These are phyloP conservation scores for Aphaenogaster ashmeadi DNA, from an alignment of 1,140 invertebrate species.

Conservation along the genomic window DNA sequence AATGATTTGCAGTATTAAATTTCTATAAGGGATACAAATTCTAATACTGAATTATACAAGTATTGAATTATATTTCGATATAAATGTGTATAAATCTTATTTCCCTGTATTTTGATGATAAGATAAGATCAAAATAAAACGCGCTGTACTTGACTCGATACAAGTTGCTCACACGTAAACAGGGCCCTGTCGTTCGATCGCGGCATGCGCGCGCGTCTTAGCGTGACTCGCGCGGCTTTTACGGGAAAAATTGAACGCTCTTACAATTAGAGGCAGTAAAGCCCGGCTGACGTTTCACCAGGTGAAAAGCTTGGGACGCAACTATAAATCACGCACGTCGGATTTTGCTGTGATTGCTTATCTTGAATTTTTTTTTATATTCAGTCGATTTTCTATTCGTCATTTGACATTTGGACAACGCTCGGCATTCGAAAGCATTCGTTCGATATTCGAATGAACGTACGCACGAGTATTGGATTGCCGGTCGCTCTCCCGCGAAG, in stretches of 20 bases:
- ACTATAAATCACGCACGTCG: not conserved
- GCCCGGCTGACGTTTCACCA: conserved; percentile 31
- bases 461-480: not conserved
- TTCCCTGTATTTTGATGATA: too few species aligned
- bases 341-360: not conserved
- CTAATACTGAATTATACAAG: too few species aligned
- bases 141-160: too few species aligned
- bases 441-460: conserved; percentile 10
- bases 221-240: conserved; percentile 64
- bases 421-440: not conserved
- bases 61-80: too few species aligned
- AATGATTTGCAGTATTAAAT: too few species aligned
- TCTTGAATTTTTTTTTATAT: conserved; percentile 12
- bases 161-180: too few species aligned
- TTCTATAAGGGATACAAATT: too few species aligned
- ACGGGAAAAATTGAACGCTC: conserved; percentile 68
- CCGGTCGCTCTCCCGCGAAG: conserved; percentile 16
- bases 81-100: too few species aligned
- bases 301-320: conserved; percentile 16
- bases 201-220: conserved; percentile 64
- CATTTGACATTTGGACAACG: not conserved
- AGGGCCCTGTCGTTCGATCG: not conserved
- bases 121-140: too few species aligned
- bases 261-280: too few species aligned
- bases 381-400: not conserved